These are phyloP conservation scores for Microplitis deprimator DNA, from an alignment of 2,888 invertebrate species.

Conservation along the genomic window DNA sequence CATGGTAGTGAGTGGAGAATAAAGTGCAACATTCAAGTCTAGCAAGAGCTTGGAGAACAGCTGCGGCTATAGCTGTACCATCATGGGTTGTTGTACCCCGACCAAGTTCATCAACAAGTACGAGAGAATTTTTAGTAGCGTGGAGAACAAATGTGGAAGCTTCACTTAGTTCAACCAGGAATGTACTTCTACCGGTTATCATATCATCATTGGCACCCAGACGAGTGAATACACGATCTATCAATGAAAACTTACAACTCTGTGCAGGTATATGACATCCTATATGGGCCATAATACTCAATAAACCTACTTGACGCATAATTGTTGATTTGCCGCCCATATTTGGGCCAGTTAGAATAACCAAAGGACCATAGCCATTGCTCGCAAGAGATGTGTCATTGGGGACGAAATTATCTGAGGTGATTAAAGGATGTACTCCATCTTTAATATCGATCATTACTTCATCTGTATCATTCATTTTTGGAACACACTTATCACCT, in stretches of 20 bases:
- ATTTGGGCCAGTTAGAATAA: constrained; percentile 93
- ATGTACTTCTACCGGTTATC: constrained; percentile 94
- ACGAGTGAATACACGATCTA: constrained; percentile 96
- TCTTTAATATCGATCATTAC: constrained; percentile 86
- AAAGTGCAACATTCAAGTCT: constrained; percentile 84
- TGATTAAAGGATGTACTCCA: constrained; percentile 92
- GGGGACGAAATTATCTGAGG: constrained; percentile 88
- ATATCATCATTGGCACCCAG: constrained; percentile 98
- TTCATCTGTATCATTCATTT: constrained; percentile 74
- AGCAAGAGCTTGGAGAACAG: constrained; percentile 87
- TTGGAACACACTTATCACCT: constrained; percentile 83
- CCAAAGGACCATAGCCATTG: constrained; percentile 74
- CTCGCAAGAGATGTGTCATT: constrained; percentile 86
- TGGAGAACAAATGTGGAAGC: constrained; percentile 93
- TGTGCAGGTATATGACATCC: constrained; percentile 94
- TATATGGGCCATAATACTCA: constrained; percentile 93
- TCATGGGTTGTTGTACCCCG: constrained; percentile 98
- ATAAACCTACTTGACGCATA: constrained; percentile 95
- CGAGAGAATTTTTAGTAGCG: constrained; percentile 88
- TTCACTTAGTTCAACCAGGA: constrained; percentile 94
- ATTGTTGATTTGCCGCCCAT: constrained; percentile 99
- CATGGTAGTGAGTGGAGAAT: constrained; percentile 96
- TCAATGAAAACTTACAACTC: constrained; percentile 82
- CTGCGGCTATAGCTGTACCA: constrained; percentile 96
- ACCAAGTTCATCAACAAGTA: constrained; percentile 95